phyloP scores from a whole-genome alignment of 2,888 invertebrate genomes.

The Lasiommata megera region DNA sequence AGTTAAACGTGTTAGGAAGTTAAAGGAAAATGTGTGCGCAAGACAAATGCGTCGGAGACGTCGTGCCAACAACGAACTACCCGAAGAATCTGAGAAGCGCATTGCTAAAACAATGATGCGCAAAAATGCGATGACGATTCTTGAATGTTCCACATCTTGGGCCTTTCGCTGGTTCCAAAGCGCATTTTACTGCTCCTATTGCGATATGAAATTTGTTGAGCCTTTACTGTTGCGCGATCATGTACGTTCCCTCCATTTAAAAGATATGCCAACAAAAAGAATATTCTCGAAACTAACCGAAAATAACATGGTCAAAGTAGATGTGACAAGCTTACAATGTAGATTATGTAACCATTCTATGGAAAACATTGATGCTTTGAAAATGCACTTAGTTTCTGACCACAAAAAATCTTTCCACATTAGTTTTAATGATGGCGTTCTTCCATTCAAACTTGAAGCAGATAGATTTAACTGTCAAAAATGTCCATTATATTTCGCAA shows the following conservation, averaged over 20 bases:
- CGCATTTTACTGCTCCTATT: conserved; percentile 68
- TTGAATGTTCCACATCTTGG: conserved; percentile 71
- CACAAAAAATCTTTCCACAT: conserved; percentile 51
- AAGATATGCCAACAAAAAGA: conserved; percentile 51
- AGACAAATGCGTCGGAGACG: conserved; percentile 71
- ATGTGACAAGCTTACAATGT: conserved; percentile 58
- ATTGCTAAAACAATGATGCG: conserved; percentile 73
- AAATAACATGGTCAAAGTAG: conserved; percentile 74
- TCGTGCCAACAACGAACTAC: conserved; percentile 66
- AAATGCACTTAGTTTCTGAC: conserved; percentile 50
- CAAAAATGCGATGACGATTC: conserved; percentile 60
- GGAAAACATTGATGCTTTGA: conserved; percentile 50
- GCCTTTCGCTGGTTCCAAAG: conserved; percentile 70
- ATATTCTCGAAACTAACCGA: conserved; percentile 67
- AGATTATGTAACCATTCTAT: conserved; percentile 51
- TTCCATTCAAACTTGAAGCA: conserved; percentile 63
- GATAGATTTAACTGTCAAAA: conserved; percentile 58
- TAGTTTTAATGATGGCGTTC: conserved; percentile 62
- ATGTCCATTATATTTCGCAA: conserved; percentile 50
- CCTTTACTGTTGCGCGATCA: conserved; percentile 53
- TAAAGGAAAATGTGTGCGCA: conserved; percentile 68
- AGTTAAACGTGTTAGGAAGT: conserved; percentile 57
- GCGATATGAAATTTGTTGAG: conserved; percentile 61
- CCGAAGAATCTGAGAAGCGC: conserved; percentile 66
- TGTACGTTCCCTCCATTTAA: conserved; percentile 48